These are phyloP conservation scores for Cryptocheilus praepositus DNA, from an alignment of 2,888 invertebrate genomes.

Conservation along the genomic window DNA sequence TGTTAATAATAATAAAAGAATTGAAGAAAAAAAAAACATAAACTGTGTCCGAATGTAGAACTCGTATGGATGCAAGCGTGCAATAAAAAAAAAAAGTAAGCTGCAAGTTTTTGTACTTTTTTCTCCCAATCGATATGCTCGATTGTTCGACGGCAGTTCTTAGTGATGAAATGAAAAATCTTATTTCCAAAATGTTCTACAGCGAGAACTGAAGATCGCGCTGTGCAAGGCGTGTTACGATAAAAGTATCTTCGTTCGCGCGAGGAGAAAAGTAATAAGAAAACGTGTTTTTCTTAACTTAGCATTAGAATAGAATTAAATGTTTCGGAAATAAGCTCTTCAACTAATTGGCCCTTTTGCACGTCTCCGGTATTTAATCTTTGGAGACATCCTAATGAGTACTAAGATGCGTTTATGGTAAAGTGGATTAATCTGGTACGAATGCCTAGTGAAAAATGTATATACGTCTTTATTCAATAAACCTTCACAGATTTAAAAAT, in stretches of 20 bases:
- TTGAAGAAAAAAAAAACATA: constrained; percentile 11
- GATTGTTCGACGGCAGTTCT: neutral
- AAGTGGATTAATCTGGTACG: neutral
- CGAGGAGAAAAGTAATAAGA: no score
- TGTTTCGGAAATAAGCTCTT: no score
- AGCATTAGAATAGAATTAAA: no score
- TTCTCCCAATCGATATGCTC: neutral
- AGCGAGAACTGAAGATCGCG: no score
- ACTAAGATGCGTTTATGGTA: neutral
- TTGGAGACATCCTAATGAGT: no score
- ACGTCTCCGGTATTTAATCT: no score
- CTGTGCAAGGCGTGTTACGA: no score
- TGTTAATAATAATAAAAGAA: constrained; percentile 7
- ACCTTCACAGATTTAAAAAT: constrained; percentile 18
- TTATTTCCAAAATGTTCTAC: no score
- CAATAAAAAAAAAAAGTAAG: constrained; percentile 40
- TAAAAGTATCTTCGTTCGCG: no score
- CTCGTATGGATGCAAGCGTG: constrained; percentile 30
- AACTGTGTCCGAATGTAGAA: constrained; percentile 41
- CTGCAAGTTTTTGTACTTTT: constrained; percentile 1
- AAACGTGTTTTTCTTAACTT: no score
- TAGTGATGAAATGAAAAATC: no score
- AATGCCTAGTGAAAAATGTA: constrained; percentile 12
- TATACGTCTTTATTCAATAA: constrained; percentile 26
- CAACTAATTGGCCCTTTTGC: no score